These are phyloP conservation scores for Drosophila testacea DNA, from an alignment of 2,888 invertebrate species.

Conservation along the genomic window DNA sequence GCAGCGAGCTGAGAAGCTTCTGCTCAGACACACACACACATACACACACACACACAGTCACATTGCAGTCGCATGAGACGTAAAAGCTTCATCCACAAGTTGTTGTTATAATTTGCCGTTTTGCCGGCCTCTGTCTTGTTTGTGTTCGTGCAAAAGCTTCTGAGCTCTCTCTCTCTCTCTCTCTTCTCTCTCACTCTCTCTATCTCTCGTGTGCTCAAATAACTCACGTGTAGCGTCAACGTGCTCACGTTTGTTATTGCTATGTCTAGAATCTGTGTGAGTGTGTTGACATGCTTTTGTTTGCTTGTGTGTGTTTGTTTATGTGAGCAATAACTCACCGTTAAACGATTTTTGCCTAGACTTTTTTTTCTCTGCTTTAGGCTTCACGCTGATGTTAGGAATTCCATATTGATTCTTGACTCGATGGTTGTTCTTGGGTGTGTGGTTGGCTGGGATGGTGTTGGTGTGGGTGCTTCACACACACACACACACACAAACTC, in stretches of 20 bases:
- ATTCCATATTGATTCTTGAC: conserved; percentile 25
- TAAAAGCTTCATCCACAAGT: conserved; percentile 44
- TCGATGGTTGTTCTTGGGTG: conserved; percentile 23
- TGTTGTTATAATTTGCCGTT: conserved; percentile 9
- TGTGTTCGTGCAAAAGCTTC: conserved; percentile 29
- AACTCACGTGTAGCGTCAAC: conserved; percentile 80
- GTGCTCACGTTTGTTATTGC: conserved; percentile 76
- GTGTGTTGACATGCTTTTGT: conserved; percentile 18
- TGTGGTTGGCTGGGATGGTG: neutral
- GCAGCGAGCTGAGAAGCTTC: conserved; percentile 29
- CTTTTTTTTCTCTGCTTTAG: neutral
- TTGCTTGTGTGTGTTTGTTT: conserved; percentile 6
- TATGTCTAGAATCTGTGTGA: conserved; percentile 14
- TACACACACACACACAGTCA: conserved; percentile 47
- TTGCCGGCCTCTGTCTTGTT: conserved; percentile 24
- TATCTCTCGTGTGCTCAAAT: conserved; percentile 7
- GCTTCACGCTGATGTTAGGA: neutral
- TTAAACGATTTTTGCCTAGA: conserved; percentile 38
- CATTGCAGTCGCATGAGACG: conserved; percentile 70
- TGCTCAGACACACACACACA: conserved; percentile 40
- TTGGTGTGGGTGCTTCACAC: conserved; percentile 4
- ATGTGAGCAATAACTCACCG: conserved; percentile 35
- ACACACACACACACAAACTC: conserved; percentile 6
- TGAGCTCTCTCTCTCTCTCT: neutral
- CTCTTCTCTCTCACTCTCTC: conserved; percentile 27